These are phyloP conservation scores for Acanthiza pusilla DNA, from an alignment of 2,797 vertebrate genomes.

Conservation along the genomic window DNA sequence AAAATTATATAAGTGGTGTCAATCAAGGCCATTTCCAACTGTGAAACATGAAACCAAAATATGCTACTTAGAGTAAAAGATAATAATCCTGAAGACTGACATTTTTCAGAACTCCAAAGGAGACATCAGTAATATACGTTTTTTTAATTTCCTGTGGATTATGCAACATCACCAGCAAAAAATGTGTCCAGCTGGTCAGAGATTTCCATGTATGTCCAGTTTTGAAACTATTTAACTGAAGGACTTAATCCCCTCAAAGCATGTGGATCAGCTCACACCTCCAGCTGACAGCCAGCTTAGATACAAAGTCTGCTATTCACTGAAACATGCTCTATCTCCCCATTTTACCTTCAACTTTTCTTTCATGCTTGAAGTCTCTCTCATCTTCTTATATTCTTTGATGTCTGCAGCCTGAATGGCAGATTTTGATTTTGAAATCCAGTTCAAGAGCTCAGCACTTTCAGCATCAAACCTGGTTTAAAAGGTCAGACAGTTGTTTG, in stretches of 20 bases:
- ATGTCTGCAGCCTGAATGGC: constrained; percentile 78
- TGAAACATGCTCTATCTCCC: neutral
- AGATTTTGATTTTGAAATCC: constrained; percentile 82
- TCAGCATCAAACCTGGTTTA: constrained; percentile 82
- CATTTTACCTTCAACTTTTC: constrained; percentile 82
- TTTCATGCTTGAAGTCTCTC: constrained; percentile 76
- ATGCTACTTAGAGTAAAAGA: neutral
- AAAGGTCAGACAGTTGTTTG: constrained; percentile 33
- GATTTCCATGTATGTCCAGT: neutral
- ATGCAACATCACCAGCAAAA: neutral
- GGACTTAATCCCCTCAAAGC: constrained; percentile 7
- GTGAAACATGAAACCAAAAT: neutral
- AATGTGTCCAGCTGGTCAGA: neutral
- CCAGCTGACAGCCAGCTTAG: constrained; percentile 15
- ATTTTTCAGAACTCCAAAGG: neutral
- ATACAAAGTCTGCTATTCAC: constrained; percentile 44
- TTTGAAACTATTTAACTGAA: constrained; percentile 16
- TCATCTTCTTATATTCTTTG: constrained; percentile 77
- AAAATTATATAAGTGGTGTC: neutral
- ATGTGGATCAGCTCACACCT: neutral
- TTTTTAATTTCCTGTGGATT: neutral
- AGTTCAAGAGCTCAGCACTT: constrained; percentile 79
- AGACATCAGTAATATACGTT: neutral
- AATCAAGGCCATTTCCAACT: neutral
- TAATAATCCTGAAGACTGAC: neutral